Conservation (phyloP, 2,888 invertebrate species). For the Xanthorhoe spadicearia region DNA sequence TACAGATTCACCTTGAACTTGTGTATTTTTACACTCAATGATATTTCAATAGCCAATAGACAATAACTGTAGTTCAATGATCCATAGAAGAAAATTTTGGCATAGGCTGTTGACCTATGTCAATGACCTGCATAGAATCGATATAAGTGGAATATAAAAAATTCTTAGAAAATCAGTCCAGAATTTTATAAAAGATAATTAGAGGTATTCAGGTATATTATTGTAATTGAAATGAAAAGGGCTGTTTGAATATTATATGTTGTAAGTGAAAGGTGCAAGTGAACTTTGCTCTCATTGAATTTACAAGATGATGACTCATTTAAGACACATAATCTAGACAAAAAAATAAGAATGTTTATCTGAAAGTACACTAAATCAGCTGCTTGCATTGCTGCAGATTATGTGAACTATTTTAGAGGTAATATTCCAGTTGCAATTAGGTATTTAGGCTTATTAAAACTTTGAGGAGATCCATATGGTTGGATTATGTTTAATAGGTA, state of each 20-base stretch:
- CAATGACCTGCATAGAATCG: conserved; percentile 19
- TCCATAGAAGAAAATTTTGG: conserved; percentile 32
- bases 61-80: conserved; percentile 55
- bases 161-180: background rate
- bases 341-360: background rate
- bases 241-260: background rate
- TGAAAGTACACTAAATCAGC: background rate
- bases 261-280: background rate
- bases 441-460: background rate
- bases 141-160: background rate
- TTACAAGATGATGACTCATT: background rate
- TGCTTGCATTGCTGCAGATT: background rate
- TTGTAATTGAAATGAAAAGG: background rate
- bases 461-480: background rate
- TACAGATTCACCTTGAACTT: conserved; percentile 20
- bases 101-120: conserved; percentile 53
- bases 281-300: background rate
- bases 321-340: background rate
- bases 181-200: background rate
- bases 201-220: too few relatives aligned
- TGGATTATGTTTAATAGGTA: background rate
- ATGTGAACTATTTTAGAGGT: background rate
- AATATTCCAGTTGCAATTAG: background rate
- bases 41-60: conserved; percentile 54
- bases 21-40: conserved; percentile 2